These are phyloP conservation scores for Dorcus hopei DNA, from an alignment of 2,888 invertebrate genomes.

Conservation along the genomic window DNA sequence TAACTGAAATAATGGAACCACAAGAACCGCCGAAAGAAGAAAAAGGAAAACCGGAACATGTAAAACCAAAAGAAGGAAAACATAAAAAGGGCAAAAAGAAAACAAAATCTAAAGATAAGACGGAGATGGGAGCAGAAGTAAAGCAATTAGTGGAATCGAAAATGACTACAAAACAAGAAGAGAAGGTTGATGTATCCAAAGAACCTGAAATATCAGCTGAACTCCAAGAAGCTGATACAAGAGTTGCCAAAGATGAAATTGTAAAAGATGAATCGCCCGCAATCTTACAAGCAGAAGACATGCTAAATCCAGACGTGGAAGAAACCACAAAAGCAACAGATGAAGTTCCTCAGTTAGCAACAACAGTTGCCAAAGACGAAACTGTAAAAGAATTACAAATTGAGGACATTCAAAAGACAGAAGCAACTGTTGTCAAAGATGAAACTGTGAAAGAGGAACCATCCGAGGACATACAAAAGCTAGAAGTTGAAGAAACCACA, in stretches of 20 bases:
- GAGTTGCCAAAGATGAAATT: no score
- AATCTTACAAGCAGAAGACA: background rate
- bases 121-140: background rate
- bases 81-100: conserved; percentile 16
- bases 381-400: no score
- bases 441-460: no score
- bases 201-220: no score
- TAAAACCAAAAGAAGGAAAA: conserved; percentile 7
- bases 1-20: background rate
- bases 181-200: background rate
- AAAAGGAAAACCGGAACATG: background rate
- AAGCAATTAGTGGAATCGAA: background rate
- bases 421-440: background rate
- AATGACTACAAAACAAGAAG: background rate
- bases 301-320: background rate
- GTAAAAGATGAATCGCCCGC: background rate
- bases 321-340: background rate
- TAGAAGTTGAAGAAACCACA: background rate
- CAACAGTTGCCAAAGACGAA: no score
- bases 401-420: background rate
- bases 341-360: no score
- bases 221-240: no score
- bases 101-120: background rate
- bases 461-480: background rate
- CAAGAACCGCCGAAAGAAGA: background rate